Evolutionary conservation across 1,140 invertebrate genomes (phyloP).

Genomic region (Psilanteris sp.): DNA sequence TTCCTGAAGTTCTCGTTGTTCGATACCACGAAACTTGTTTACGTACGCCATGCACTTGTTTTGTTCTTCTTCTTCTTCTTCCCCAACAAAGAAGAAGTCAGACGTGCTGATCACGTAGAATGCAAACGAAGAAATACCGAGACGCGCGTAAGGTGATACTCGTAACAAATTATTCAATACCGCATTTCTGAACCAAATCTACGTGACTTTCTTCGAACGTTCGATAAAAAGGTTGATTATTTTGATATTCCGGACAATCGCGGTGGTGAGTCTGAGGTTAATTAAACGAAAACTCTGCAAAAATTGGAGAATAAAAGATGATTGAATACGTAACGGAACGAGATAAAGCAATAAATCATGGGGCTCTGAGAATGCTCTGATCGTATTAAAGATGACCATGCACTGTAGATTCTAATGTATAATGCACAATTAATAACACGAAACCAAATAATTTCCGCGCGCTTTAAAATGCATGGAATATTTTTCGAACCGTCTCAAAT

Average conservation of each 20-base stretch:
- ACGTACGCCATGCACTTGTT: conserved; percentile 35
- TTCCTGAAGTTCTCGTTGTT: conserved; percentile 19
- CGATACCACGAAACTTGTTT: conserved; percentile 44
- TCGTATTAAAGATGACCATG: too few relatives aligned
- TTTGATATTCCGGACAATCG: background rate
- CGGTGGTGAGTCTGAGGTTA: too few relatives aligned
- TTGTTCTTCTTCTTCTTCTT: conserved; percentile 31
- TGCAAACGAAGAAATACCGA: conserved; percentile 39
- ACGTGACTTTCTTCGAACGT: conserved; percentile 8
- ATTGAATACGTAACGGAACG: too few relatives aligned
- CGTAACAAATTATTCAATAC: conserved; percentile 34
- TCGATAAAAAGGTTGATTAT: conserved; percentile 2
- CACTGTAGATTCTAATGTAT: background rate
- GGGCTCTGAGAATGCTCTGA: too few relatives aligned
- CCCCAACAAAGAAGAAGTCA: conserved; percentile 14
- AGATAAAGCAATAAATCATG: too few relatives aligned
- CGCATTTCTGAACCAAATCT: conserved; percentile 12
- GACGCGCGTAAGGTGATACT: conserved; percentile 26
- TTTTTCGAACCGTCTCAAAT: conserved; percentile 24
- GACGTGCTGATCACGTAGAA: conserved; percentile 46
- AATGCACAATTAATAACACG: conserved; percentile 11
- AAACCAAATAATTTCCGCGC: conserved; percentile 12
- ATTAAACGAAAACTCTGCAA: too few relatives aligned
- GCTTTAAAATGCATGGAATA: conserved; percentile 43
- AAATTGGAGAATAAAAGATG: too few relatives aligned